Conservation (phyloP, 2,888 invertebrate genomes). For the Cerceris rybyensis region DNA sequence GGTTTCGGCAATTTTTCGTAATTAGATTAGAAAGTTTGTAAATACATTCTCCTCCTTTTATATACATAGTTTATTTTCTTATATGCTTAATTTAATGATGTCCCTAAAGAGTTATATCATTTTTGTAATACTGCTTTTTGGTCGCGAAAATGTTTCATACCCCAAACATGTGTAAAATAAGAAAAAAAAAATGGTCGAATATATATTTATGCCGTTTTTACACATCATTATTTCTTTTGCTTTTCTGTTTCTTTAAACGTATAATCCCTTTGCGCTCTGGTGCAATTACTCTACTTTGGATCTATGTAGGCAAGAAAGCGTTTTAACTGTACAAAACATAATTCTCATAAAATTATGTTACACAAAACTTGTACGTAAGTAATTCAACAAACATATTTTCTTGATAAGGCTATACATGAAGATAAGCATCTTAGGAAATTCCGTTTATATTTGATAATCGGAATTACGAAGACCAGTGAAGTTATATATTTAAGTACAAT, state of each 20-base stretch:
- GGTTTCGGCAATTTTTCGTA: not conserved
- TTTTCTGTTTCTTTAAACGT: conserved; percentile 18
- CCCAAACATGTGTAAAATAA: not conserved
- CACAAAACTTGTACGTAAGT: conserved; percentile 2
- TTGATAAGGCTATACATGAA: conserved; percentile 5
- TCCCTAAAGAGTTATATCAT: not conserved
- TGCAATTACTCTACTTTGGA: conserved; percentile 29
- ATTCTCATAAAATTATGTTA: conserved; percentile 14
- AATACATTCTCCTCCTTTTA: not conserved
- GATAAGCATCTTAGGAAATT: no score
- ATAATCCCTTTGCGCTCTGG: conserved; percentile 9
- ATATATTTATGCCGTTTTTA: not conserved
- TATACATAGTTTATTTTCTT: conserved; percentile 1
- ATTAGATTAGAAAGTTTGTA: not conserved
- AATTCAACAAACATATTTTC: not conserved
- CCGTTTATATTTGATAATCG: no score
- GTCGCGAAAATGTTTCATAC: conserved; percentile 1
- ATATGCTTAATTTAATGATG: not conserved
- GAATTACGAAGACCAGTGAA: no score
- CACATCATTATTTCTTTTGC: conserved; percentile 4
- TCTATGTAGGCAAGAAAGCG: not conserved
- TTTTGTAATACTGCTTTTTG: conserved; percentile 7
- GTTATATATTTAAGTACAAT: conserved; percentile 21
- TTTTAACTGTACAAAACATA: not conserved
- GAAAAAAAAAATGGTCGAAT: not conserved